Evolutionary conservation across 2,888 invertebrate species (phyloP), one percentile per base, ranked within the genome.

Genomic region (Oscheius sp.): DNA sequence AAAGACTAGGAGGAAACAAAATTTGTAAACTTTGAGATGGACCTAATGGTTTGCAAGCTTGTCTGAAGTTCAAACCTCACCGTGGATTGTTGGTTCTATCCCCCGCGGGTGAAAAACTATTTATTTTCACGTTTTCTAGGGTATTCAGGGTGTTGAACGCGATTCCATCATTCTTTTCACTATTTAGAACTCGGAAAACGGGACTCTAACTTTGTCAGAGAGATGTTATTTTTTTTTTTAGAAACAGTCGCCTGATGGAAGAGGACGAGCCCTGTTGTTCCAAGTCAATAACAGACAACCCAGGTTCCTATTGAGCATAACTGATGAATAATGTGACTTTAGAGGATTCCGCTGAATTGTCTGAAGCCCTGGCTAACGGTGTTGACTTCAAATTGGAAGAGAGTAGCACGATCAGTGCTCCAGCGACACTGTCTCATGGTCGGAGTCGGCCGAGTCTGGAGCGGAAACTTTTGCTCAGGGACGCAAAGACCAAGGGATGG

Each of bases 311-410:
- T 65, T 21, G 21, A 21, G 21, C 21, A 21, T 21, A 21, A 21
- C 21, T 21, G 21, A 37, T 11, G 7, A 47, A 50, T 68, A 10
- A 32, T 32, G n/a, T 33, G 10, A n/a, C 53, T 13, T 29, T 37
- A 59, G 59, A 71, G 3, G 21, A 48, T 9, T 21, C 29, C 35
- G 32, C 57, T 57, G 57, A 66, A 5, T 48, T 72, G 3, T 7
- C 60, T 13, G 37, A 55, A 35, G 60, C 50, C 55, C 10, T 76
- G 74, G 42, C 51, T 51, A 68, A 78, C 13, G 82, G 82, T 47
- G 72, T 82, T 2, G 57, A 75, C 11, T 80, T 76, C 78, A 76
- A 79, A 5, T 51, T 82, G 33, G 76, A 79, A 63, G 77, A 75
- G 2, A 77, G 79, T 5, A 80, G 82, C 55, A 79, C 77, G 1